Conservation (phyloP, 2,888 invertebrate species). For the Scaptomyza parva region DNA sequence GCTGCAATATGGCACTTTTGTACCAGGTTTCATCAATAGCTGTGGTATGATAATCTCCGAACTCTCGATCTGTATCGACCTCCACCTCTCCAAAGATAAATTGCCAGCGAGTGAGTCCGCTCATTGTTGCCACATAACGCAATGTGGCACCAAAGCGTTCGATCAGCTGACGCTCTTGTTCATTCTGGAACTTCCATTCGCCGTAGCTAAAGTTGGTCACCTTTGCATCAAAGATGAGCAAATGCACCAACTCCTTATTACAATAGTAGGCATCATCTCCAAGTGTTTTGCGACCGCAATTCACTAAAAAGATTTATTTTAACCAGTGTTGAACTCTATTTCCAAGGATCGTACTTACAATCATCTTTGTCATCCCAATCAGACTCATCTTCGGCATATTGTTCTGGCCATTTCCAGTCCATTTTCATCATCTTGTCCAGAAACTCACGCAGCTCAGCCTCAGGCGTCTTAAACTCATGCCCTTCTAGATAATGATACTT, state of each 20-base stretch:
- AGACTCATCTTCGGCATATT: conserved; percentile 85
- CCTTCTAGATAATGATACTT: conserved; percentile 93
- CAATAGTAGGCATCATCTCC: conserved; percentile 92
- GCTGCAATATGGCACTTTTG: conserved; percentile 94
- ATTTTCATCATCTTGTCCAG: conserved; percentile 88
- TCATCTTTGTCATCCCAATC: conserved; percentile 81
- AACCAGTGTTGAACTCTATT: conserved; percentile 2
- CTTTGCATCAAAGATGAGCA: conserved; percentile 95
- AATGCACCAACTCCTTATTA: conserved; percentile 92
- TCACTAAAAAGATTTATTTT: conserved; percentile 84
- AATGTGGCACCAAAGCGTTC: conserved; percentile 90
- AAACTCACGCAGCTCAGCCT: conserved; percentile 91
- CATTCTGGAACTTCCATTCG: conserved; percentile 86
- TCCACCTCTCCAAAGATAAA: conserved; percentile 88
- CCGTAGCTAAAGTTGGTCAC: conserved; percentile 87
- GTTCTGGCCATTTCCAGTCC: conserved; percentile 88
- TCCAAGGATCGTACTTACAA: conserved; percentile 54
- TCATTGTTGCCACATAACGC: conserved; percentile 94
- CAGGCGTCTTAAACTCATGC: conserved; percentile 90
- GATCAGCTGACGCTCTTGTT: conserved; percentile 86
- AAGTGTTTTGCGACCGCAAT: conserved; percentile 88
- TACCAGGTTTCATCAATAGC: conserved; percentile 97
- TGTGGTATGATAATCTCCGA: conserved; percentile 90
- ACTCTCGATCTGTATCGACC: conserved; percentile 86
- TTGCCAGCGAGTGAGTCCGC: conserved; percentile 95